phyloP scores from a whole-genome alignment of 2,888 invertebrate species.

The Leptinotarsa tumamoca region DNA sequence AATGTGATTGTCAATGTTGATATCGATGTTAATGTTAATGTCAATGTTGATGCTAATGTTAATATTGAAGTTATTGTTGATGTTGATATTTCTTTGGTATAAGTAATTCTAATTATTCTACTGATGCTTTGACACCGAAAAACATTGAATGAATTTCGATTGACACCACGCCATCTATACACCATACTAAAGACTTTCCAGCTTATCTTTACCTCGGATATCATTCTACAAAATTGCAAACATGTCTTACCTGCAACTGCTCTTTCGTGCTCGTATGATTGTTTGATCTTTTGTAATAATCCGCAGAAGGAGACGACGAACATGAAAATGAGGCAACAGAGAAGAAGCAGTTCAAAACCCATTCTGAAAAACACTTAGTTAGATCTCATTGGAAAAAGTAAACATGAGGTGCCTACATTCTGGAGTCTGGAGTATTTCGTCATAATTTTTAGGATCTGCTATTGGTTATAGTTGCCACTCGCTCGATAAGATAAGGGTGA shows the following conservation, averaged over 20 bases:
- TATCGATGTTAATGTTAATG: too few relatives aligned
- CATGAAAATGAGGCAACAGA: slow-evolving; percentile 56
- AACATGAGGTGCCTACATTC: slow-evolving; percentile 40
- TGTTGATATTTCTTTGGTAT: too few relatives aligned
- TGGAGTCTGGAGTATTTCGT: slow-evolving; percentile 39
- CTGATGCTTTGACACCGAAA: too few relatives aligned
- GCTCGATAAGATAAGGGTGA: slow-evolving; percentile 51
- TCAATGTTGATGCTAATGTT: too few relatives aligned
- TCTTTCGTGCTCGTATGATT: slow-evolving; percentile 56
- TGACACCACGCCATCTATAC: too few relatives aligned
- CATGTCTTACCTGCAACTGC: slow-evolving; percentile 50
- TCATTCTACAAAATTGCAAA: too few relatives aligned
- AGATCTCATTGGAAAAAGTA: slow-evolving; percentile 16
- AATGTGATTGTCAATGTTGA: too few relatives aligned
- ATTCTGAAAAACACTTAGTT: slow-evolving; percentile 50
- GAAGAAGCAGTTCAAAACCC: slow-evolving; percentile 57
- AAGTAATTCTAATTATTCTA: too few relatives aligned
- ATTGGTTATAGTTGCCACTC: slow-evolving; percentile 49
- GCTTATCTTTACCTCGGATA: too few relatives aligned
- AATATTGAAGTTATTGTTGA: too few relatives aligned
- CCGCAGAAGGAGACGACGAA: slow-evolving; percentile 60
- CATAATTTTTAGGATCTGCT: slow-evolving; percentile 44
- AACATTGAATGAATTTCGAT: too few relatives aligned
- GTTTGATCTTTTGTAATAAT: slow-evolving; percentile 58
- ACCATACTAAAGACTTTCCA: too few relatives aligned